Base-by-base conservation (phyloP, 2,113 vertebrate genomes). In the Echinops telfairi region DNA sequence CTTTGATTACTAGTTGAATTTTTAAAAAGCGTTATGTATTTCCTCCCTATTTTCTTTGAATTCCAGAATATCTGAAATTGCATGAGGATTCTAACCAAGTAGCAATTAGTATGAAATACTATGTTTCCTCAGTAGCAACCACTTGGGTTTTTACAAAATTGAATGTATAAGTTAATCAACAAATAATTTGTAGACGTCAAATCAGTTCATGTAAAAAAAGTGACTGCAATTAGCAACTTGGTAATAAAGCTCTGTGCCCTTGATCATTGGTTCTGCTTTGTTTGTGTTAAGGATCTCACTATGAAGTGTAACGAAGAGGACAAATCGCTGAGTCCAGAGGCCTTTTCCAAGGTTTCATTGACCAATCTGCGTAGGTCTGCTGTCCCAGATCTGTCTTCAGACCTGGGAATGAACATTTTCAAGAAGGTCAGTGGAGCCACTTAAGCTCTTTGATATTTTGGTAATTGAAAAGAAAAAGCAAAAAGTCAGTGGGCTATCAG, bases 391-490 rank as follows among this genome's bases (percentile, higher is more conserved):
- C 99, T 99, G 64, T 98, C 99, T 95, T 98, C 99, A 31, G 99
- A 99, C 95, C 98, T 99, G 92, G 99, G 99, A 68, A 99, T 99
- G 98, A 99, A 98, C 95, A 99, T 99, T 96, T 99, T 99, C 97
- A 99, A 99, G 97, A 99, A 99, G 98, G 99, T 99, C 47, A 97
- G 96, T 91, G 81, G 66, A 68, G 20, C 27, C 16, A 43, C 20
- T 73, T 77, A 66, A n/a, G 19, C 1, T 19, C 27, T 87, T 38
- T 70, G 40, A 40, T 57, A 83, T 57, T 92, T 83, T 75, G 27
- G 6, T 47, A 27, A 84, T 70, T 29, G 9, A 58, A 83, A 40
- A 78, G 62, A 73, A 53, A 53, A 53, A 53, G 47, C 47, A 91
- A 14, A 70, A 70, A 53, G 9, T 40, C 17, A 80, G 12, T 43